These are phyloP conservation scores for Columbina picui DNA, from an alignment of 2,113 vertebrate species.

Conservation along the genomic window DNA sequence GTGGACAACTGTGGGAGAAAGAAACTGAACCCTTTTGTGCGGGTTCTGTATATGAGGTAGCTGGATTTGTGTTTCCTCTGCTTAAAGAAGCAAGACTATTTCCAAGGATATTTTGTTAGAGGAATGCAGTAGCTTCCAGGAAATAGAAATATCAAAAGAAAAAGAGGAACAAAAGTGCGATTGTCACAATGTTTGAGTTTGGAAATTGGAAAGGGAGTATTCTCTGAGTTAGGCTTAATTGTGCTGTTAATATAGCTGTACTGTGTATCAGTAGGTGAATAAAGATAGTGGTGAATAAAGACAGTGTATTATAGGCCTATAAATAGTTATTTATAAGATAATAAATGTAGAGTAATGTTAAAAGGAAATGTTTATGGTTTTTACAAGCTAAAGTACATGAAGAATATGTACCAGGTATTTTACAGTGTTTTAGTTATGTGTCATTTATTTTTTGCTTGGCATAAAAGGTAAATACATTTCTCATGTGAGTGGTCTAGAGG, in stretches of 20 bases:
- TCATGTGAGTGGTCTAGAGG: not conserved
- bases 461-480: not conserved
- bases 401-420: not conserved
- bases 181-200: not conserved
- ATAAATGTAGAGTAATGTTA: not conserved
- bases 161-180: not conserved
- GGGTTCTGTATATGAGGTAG: not conserved
- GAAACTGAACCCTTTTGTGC: not conserved
- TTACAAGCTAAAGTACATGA: not conserved
- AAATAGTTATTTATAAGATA: not conserved
- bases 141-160: not conserved
- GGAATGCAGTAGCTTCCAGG: not conserved
- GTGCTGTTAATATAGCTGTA: not conserved
- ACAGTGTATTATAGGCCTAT: not conserved
- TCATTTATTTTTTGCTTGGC: not conserved
- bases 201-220: not conserved
- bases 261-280: not conserved
- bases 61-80: not conserved
- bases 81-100: not conserved
- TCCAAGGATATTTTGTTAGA: not conserved
- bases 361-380: not conserved
- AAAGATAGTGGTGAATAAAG: not conserved
- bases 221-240: not conserved
- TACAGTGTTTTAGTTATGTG: not conserved
- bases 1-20: not conserved